phyloP scores from a whole-genome alignment of 2,113 vertebrate genomes.

The Melanotaenia duboulayi region DNA sequence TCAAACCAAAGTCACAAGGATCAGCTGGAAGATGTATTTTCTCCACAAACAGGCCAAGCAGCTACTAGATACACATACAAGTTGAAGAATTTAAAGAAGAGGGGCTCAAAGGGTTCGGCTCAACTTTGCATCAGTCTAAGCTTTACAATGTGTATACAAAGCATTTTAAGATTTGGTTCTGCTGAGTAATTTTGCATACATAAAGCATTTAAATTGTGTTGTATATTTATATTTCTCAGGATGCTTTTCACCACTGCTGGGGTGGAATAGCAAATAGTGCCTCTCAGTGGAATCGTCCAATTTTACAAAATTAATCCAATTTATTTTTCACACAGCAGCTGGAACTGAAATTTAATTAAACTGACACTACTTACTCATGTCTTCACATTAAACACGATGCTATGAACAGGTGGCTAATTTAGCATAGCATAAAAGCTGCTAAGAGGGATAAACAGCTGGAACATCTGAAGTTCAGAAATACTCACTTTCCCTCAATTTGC shows the following conservation, averaged over 20 bases:
- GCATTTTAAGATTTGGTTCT: background rate
- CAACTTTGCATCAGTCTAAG: slow-evolving; percentile 7
- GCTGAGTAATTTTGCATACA: background rate
- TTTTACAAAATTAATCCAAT: background rate
- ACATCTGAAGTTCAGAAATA: background rate
- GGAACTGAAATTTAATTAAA: slow-evolving; percentile 16
- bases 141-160: background rate
- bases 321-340: background rate
- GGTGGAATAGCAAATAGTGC: background rate
- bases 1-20: slow-evolving; percentile 54
- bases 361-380: background rate
- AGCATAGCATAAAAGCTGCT: background rate
- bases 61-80: slow-evolving; percentile 13
- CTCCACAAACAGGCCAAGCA: background rate
- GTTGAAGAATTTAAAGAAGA: slow-evolving; percentile 23
- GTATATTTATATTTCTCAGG: background rate
- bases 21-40: slow-evolving; percentile 19
- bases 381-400: background rate
- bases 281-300: background rate
- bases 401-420: background rate
- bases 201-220: background rate
- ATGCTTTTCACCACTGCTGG: background rate
- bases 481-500: background rate
- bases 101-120: background rate
- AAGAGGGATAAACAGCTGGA: background rate